Evolutionary conservation across 2,888 invertebrate species (phyloP), one percentile per base, ranked within the genome.

Genomic region (Harmothoe impar): DNA sequence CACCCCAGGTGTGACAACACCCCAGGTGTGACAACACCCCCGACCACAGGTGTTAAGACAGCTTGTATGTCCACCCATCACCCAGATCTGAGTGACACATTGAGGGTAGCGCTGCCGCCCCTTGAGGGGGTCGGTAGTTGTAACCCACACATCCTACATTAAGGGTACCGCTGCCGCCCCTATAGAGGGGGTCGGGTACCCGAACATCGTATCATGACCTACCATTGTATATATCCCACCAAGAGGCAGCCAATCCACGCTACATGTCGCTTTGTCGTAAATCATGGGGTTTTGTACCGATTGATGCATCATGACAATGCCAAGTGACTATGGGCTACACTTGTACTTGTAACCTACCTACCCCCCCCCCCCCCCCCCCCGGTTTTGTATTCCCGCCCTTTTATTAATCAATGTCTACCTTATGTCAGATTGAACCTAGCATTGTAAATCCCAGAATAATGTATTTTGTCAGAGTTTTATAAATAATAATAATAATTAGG

Each of bases 191-290:
- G n/a, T n/a, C n/a, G n/a, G n/a, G 3, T 43, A 43, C 43, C 43
- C 10, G 43, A 7, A 10, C 43, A 43, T 43, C 10, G 43, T 43
- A 43, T 43, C 43, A 43, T 43, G 43, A 10, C 10, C 10, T 7
- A 43, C 43, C 43, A 43, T 43, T 43, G 43, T 43, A 43, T 43
- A 43, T 43, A 43, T 7, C 3, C n/a, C n/a, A n/a, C n/a, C n/a
- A 81, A 17, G 23, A 81, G 81, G 81, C 81, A 81, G 81, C 81
- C 81, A 43, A 77, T 31, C 15, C 5, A 7, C 72, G 81, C 81
- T 81, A 81, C 81, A 43, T 15, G 81, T n/a, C n/a, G n/a, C 72
- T 17, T 72, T 17, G 72, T 72, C 25, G 29, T 72, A 72, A 72
- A n/a, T 15, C 35, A 43, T 20, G 10, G 17, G 81, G 43, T 17